phyloP scores from a whole-genome alignment of 2,888 invertebrate species.

The Nomada flava region DNA sequence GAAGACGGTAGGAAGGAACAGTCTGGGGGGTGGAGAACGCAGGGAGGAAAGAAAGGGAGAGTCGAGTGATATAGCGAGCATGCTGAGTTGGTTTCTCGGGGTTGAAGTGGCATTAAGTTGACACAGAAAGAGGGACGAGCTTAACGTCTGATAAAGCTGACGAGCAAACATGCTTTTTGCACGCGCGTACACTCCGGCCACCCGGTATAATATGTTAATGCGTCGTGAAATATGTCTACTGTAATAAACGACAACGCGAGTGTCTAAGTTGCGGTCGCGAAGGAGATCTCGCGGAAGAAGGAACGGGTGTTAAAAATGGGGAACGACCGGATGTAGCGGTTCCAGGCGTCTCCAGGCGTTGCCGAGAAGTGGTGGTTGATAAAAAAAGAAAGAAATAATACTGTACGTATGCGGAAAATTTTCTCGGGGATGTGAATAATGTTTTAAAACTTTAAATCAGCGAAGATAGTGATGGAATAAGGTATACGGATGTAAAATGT shows the following conservation, averaged over 20 bases:
- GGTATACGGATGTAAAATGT: no score
- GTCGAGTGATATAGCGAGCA: conserved; percentile 53
- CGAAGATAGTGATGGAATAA: no score
- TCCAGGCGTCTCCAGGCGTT: conserved; percentile 18
- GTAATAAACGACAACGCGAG: conserved; percentile 63
- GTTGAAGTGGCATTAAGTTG: conserved; percentile 79
- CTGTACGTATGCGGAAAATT: no score
- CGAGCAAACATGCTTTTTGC: conserved; percentile 78
- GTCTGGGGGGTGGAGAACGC: neutral
- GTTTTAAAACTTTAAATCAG: no score
- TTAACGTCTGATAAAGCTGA: conserved; percentile 78
- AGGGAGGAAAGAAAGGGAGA: conserved; percentile 22
- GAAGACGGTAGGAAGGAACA: conserved; percentile 14
- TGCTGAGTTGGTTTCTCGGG: conserved; percentile 64
- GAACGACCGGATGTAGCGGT: conserved; percentile 17
- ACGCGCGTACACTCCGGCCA: conserved; percentile 57
- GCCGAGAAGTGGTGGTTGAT: neutral
- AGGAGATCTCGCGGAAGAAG: neutral
- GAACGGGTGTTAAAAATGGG: conserved; percentile 48
- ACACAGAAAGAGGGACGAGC: conserved; percentile 76
- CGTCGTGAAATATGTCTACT: conserved; percentile 71
- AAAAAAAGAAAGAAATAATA: no score
- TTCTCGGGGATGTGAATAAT: no score
- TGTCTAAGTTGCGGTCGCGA: neutral
- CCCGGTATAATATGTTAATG: conserved; percentile 75